phyloP scores from a whole-genome alignment of 2,888 invertebrate genomes.

The Drosophila barbarae region DNA sequence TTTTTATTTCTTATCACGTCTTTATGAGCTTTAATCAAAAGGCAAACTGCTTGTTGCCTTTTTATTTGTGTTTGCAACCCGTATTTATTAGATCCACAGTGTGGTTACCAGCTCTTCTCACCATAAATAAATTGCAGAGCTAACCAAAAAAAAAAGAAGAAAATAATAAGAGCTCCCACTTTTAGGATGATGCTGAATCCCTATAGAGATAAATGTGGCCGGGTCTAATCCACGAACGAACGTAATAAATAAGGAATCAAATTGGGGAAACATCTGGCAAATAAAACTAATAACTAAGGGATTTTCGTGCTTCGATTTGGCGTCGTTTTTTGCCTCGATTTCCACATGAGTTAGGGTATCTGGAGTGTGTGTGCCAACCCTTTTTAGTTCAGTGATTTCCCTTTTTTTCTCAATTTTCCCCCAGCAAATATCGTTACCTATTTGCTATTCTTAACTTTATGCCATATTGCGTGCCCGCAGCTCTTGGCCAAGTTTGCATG shows the following conservation, averaged over 20 bases:
- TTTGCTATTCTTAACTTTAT: conserved; percentile 56
- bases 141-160: background rate
- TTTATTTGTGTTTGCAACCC: background rate
- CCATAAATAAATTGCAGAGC: conserved; percentile 3
- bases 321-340: background rate
- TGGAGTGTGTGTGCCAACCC: conserved; percentile 5
- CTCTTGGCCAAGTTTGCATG: conserved; percentile 14
- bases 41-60: background rate
- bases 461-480: conserved; percentile 53
- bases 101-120: conserved; percentile 3
- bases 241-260: conserved; percentile 11
- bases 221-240: conserved; percentile 3
- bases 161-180: background rate
- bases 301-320: background rate
- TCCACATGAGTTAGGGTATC: conserved; percentile 19
- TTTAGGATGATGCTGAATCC: background rate
- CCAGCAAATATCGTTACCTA: conserved; percentile 33
- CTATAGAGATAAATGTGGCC: conserved; percentile 14
- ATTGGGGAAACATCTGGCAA: conserved; percentile 9
- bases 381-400: conserved; percentile 5
- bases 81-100: conserved; percentile 5
- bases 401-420: background rate
- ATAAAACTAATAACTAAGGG: conserved; percentile 16
- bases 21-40: conserved; percentile 4
- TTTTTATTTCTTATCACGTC: conserved; percentile 14